Percentiles rank a stretch among this genome's conserved stretches.
These are phyloP conservation scores for Stegophylla sp. DNA, from an alignment of 2,888 invertebrate genomes.

Conservation along the genomic window DNA sequence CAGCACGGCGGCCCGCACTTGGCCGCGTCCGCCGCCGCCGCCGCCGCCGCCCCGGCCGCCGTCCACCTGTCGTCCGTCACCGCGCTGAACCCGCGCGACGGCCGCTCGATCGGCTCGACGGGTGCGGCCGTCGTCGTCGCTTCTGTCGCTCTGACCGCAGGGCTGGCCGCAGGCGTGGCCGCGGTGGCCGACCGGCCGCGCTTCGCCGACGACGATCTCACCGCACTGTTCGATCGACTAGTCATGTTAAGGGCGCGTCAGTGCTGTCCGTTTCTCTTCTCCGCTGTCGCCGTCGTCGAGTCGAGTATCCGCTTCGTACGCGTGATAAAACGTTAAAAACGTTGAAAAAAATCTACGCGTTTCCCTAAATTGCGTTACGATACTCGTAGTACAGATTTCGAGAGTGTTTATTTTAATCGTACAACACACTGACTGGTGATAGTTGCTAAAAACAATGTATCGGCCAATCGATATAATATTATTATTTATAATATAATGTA, in stretches of 20 bases:
- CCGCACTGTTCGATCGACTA: too few species aligned
- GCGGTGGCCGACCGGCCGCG: background rate
- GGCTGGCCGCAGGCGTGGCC: background rate
- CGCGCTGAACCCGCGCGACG: background rate
- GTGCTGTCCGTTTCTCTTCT: background rate
- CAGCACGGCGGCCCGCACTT: slow-evolving; percentile 26
- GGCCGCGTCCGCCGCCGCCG: background rate
- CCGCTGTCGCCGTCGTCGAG: background rate
- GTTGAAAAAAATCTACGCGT: too few species aligned
- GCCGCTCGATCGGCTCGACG: background rate
- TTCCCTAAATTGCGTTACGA: too few species aligned
- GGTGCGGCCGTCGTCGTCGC: background rate
- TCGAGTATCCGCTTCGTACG: background rate
- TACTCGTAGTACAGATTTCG: too few species aligned
- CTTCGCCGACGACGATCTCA: background rate
- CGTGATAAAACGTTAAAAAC: too few species aligned
- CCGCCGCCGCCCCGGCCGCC: background rate
- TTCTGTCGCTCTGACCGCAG: background rate
- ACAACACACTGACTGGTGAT: too few species aligned
- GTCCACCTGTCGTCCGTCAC: slow-evolving; percentile 12
- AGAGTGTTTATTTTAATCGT: too few species aligned
- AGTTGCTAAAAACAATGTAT: too few species aligned
- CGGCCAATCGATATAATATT: too few species aligned
- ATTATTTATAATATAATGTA: too few species aligned
- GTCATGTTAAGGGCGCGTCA: too few species aligned